Evolutionary conservation across 1,140 invertebrate species (phyloP), one percentile per base, ranked within the genome.

Genomic region (Steinernema khuongi): DNA sequence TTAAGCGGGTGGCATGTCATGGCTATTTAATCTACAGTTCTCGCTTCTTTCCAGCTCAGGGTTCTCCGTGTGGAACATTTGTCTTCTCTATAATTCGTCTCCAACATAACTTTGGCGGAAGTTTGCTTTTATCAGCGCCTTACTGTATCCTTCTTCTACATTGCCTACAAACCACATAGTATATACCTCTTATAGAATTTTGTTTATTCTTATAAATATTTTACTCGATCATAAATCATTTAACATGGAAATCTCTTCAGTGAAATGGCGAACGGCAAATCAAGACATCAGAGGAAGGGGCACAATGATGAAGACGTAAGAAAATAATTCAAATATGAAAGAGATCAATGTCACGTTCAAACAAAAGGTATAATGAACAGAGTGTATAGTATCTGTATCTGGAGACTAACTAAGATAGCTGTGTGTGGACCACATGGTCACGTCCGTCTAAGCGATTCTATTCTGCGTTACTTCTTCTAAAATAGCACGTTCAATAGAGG

Each of bases 391-490:
- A 60, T 60, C 11, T 60, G 11, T n/a, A n/a, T n/a, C n/a, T n/a
- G 50, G 26, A 60, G 26, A 60, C 11, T 17, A 60, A 11, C 22
- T 17, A 17, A 22, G 19, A 22, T n/a, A n/a, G 26, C 50, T 60
- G 50, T 60, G 26, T 14, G 36, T 7, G 26, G 50, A 60, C 26
- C 50, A 60, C 50, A 60, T 22, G 50, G 50, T 60, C n/a, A 22
- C 26, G n/a, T n/a, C n/a, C n/a, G n/a, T 60, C 50, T 60, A 60
- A 60, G 50, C 50, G 50, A 60, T 60, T 60, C 50, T 60, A 60
- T 60, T 4, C 26, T 7, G 11, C 11, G 50, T 60, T 60, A 60
- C 22, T 60, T 60, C 26, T 60, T 60, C 50, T 60, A 26, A 60
- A 60, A 7, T 4, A 4, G 4, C 11, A 22, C 4, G 26, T 7